These are phyloP conservation scores for Dynastes hyllus DNA, from an alignment of 2,888 invertebrate species.

Conservation along the genomic window DNA sequence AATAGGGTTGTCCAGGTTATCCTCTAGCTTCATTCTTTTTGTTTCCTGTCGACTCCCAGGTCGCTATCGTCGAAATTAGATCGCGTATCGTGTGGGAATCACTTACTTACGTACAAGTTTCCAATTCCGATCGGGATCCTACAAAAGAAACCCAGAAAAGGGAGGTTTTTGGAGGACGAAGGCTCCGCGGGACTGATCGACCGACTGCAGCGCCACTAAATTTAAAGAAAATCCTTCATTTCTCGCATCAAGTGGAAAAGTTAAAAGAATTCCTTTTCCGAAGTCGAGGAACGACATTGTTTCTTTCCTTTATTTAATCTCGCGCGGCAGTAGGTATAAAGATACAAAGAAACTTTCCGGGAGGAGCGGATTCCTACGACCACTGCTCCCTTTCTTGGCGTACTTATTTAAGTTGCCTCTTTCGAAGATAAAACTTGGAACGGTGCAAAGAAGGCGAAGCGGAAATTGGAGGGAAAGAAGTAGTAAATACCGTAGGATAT, in stretches of 20 bases:
- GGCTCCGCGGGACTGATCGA: constrained; percentile 21
- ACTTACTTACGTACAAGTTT: no score
- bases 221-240: constrained; percentile 49
- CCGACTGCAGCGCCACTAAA: constrained; percentile 35
- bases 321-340: constrained; percentile 55
- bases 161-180: no score
- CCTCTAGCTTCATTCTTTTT: no score
- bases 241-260: constrained; percentile 49
- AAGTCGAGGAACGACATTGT: constrained; percentile 59
- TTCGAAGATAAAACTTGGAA: constrained; percentile 63
- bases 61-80: no score
- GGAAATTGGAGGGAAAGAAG: constrained; percentile 59
- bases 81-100: no score
- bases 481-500: neutral
- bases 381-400: constrained; percentile 29
- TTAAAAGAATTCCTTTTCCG: constrained; percentile 56
- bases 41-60: no score
- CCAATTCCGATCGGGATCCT: no score
- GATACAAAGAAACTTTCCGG: constrained; percentile 57
- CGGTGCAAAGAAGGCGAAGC: constrained; percentile 60
- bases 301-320: constrained; percentile 60
- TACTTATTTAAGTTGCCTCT: constrained; percentile 61
- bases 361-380: constrained; percentile 54
- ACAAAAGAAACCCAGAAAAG: no score
- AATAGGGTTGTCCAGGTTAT: no score